Base-by-base conservation (phyloP, 2,888 invertebrate genomes). In the Zhengitettix transpicula region DNA sequence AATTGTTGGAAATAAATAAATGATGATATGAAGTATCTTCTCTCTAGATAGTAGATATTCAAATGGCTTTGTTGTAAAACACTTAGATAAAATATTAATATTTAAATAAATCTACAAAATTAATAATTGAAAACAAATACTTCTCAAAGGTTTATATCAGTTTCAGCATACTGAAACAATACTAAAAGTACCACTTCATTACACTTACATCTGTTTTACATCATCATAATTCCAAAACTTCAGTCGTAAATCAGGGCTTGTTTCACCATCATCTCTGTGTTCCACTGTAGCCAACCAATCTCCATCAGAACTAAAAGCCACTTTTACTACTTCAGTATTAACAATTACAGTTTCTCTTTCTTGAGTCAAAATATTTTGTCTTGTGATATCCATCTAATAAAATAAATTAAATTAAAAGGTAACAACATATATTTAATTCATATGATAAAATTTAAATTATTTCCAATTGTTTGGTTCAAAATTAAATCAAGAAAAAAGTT, bases 211-310 rank as follows among this genome's bases (percentile, higher is more conserved):
- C 51, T 61, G 61, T 17, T 57, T 59, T 7, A 55, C 56, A 41
- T 41, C 41, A 15, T 59, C 52, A 14, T 55, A 64, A 44, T 67
- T 63, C 89, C 89, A 90, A 72, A 89, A 89, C 69, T 89, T 90
- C 1, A 90, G 74, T 59, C 83, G 74, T 8, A 83, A 72, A 72
- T 89, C 87, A 17, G 40, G 56, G 16, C 56, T 52, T 41, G 55
- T 52, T 15, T 67, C 73, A 66, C 41, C 67, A 63, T 67, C 76
- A 71, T 55, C 68, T 66, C 64, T 68, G 61, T 58, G 68, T 65
- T 69, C 78, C 69, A 57, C 71, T 0, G 89, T 89, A 10, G 82
- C 86, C 74, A 90, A 75, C 89, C 90, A 90, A 10, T 71, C 67
- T 0, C 85, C 84, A 68, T 79, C 75, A 58, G 77, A 74, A 69